Evolutionary conservation across 2,888 invertebrate species (phyloP).

Genomic region (Ormyrus pomaceus): DNA sequence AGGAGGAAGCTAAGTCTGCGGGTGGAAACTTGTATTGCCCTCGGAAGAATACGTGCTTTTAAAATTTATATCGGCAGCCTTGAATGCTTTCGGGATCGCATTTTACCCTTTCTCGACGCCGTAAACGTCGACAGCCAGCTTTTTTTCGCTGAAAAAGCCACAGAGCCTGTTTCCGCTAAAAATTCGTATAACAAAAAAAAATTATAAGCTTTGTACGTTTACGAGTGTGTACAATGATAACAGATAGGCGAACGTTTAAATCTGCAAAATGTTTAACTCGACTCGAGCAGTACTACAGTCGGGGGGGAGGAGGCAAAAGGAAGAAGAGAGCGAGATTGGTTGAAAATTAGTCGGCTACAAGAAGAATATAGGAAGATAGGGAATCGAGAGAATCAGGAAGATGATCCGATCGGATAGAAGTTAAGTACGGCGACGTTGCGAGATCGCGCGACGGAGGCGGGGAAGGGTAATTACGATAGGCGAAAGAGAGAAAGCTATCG

Average conservation of each 20-base stretch:
- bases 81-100: constrained; percentile 35
- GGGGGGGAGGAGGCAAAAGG: constrained; percentile 26
- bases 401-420: constrained; percentile 54
- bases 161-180: neutral
- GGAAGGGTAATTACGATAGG: constrained; percentile 54
- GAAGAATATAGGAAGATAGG: constrained; percentile 42
- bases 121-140: constrained; percentile 1
- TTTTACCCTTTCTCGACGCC: constrained; percentile 5
- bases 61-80: constrained; percentile 39
- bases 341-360: constrained; percentile 42
- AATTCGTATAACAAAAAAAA: neutral
- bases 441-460: constrained; percentile 27
- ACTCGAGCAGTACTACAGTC: neutral
- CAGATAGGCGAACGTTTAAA: neutral
- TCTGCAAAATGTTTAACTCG: constrained; percentile 5
- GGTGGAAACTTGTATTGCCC: constrained; percentile 47
- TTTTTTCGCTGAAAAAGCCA: neutral
- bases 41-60: constrained; percentile 29
- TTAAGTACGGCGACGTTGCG: constrained; percentile 43
- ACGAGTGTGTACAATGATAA: neutral
- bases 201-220: neutral
- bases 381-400: constrained; percentile 55
- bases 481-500: constrained; percentile 55
- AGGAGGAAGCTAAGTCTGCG: constrained; percentile 10
- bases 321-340: constrained; percentile 47